Base-by-base conservation (phyloP, 2,113 vertebrate species). In the Prunella himalayana region DNA sequence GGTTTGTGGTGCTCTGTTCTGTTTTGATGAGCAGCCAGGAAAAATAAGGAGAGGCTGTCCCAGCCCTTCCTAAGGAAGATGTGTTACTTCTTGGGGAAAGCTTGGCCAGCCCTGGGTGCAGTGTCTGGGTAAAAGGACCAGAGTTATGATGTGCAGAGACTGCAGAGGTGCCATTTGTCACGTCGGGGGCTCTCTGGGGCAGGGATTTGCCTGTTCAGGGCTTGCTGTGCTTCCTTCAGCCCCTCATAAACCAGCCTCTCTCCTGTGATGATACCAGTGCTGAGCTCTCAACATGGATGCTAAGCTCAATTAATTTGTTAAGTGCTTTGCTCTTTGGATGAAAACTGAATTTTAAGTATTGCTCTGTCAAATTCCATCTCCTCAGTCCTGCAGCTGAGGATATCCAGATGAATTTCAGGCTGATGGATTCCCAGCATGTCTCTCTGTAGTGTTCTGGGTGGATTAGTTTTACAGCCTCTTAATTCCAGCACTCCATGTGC, bases 231-330 rank as follows among this genome's bases (percentile, higher is more conserved):
- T 69, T 90, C 57, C 50, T 65, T 44, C 61, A 90, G 61, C 22
- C 57, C 69, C 27, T 37, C 44, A 71, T 50, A 88, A 85, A 75
- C 17, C 11, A 86, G 53, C 35, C n/a, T n/a, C 83, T 94, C 35
- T 89, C 56, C 88, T 72, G 57, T 33, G 61, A 24, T 72, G 44
- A 41, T 60, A 69, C 31, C 37, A 42, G 54, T 45, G 75, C 87
- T 92, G 78, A 88, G 82, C 71, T 90, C 94, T 90, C 88, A 76
- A 68, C 50, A 22, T 57, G 85, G 66, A 31, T 80, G 75, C 80
- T 90, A 65, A 88, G 79, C 86, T 92, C 92, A 90, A 93, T 95
- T 94, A 88, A 80, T 95, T 94, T 93, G 78, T 85, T 88, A 90
- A 94, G 75, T 90, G 82, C 68, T 94, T 85, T 72, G 53, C 57